phyloP scores from a whole-genome alignment of 2,888 invertebrate species.

The Thecocarcelia acutangulata region DNA sequence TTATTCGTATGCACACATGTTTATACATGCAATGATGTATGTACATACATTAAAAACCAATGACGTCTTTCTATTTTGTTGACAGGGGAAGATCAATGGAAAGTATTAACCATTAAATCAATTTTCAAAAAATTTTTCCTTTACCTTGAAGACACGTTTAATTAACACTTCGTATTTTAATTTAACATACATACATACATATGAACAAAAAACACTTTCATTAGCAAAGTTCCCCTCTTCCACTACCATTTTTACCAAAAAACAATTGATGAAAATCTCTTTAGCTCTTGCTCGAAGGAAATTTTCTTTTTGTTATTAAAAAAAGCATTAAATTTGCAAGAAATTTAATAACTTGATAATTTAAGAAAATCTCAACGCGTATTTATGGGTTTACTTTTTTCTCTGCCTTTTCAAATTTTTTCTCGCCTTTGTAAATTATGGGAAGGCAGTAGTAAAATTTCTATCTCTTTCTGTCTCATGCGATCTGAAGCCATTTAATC shows the following conservation, averaged over 20 bases:
- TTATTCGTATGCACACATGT: background rate
- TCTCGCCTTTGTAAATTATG: slow-evolving; percentile 33
- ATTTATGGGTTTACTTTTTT: slow-evolving; percentile 53
- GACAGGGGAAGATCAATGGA: background rate
- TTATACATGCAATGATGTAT: background rate
- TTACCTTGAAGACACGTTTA: slow-evolving; percentile 34
- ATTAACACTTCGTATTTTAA: background rate
- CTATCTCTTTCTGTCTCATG: slow-evolving; percentile 66
- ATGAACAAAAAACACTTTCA: background rate
- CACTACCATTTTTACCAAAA: background rate
- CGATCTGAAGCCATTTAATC: slow-evolving; percentile 28
- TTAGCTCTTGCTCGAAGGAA: background rate
- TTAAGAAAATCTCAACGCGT: slow-evolving; percentile 46
- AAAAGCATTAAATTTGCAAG: background rate
- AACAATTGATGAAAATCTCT: background rate
- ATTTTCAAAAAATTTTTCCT: background rate
- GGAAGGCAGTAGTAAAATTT: slow-evolving; percentile 20
- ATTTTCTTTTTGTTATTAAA: background rate
- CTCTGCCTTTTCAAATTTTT: slow-evolving; percentile 11
- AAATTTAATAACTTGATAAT: background rate
- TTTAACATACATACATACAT: slow-evolving; percentile 24
- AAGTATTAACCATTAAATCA: background rate
- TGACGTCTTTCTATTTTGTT: background rate
- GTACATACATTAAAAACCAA: background rate
- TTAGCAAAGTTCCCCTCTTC: slow-evolving; percentile 21